Base-by-base conservation (phyloP, 2,888 invertebrate species). In the Drosophila prostipennis region DNA sequence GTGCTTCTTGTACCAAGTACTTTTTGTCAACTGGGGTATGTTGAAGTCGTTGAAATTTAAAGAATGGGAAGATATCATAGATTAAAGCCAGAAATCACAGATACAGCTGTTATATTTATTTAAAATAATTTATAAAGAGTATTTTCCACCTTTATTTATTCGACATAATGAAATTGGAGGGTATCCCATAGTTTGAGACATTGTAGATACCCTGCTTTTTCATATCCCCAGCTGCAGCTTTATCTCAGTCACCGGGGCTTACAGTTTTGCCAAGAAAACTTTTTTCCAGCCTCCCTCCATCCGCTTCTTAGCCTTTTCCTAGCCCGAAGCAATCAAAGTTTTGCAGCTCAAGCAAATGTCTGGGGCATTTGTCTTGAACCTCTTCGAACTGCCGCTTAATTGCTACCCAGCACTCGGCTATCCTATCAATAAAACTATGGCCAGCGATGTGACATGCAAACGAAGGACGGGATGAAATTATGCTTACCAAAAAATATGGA, bases 391-490 rank as follows among this genome's bases (percentile, higher is more conserved):
- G 48, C 52, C 39, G 72, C 77, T 86, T 81, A 85, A 87, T 77
- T 87, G 79, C 73, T 58, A 59, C 23, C 23, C 65, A 56, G 53
- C 57, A 52, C 71, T 63, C 52, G 68, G 61, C n/a, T n/a, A 19
- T 19, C 19, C 81, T 64, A 84, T 84, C 87, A 81, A 87, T 77
- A 70, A 46, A 77, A 74, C 75, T 69, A 73, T 72, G 56, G 53
- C 46, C 43, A 11, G 52, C 56, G 42, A 43, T 56, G 67, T 48
- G 55, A 75, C 65, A 64, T 58, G 64, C 65, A 63, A 71, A 87
- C 71, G 74, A 61, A 61, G 32, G 19, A 23, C 48, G 79, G 79
- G 81, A 83, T 82, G 74, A 80, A 88, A 84, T 87, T 79, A 80
- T 79, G 74, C 76, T 55, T 55, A 56, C 75, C 65, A 55, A 65